Percentiles rank a stretch among this genome's conserved stretches.
Conservation (phyloP, 2,797 vertebrate genomes). For the Acrossocheilus fasciatus region DNA sequence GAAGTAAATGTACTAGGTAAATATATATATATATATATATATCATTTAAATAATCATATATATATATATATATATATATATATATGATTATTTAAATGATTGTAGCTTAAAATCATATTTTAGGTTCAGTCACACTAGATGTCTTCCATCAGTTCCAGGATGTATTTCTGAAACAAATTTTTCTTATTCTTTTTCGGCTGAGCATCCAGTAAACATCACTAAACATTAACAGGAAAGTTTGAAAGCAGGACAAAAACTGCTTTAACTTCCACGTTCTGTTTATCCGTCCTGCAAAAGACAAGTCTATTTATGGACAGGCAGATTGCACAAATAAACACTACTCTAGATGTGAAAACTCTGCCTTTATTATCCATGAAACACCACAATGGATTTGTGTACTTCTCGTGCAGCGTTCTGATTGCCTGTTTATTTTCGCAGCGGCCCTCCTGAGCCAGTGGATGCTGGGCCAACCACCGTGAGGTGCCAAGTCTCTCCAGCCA, state of each 20-base stretch:
- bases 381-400: slow-evolving; percentile 94
- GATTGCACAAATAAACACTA: slow-evolving; percentile 97
- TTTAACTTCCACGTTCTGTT: slow-evolving; percentile 91
- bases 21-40: background rate
- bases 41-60: too few relatives aligned
- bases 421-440: slow-evolving; percentile 98
- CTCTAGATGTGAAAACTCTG: slow-evolving; percentile 90
- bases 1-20: background rate
- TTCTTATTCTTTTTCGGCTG: slow-evolving; percentile 54
- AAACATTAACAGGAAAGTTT: slow-evolving; percentile 95
- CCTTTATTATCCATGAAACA: slow-evolving; percentile 96
- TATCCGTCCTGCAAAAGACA: slow-evolving; percentile 93
- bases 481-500: slow-evolving; percentile 90
- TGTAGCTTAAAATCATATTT: background rate
- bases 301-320: slow-evolving; percentile 95
- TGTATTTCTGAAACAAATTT: slow-evolving; percentile 59
- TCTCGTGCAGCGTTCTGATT: slow-evolving; percentile 92
- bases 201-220: slow-evolving; percentile 81
- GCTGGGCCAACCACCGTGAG: slow-evolving; percentile 86
- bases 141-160: slow-evolving; percentile 40
- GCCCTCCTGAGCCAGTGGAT: slow-evolving; percentile 91
- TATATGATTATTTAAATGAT: background rate
- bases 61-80: background rate
- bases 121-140: background rate
- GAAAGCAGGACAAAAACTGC: slow-evolving; percentile 86